Evolutionary conservation across 1,140 invertebrate genomes (phyloP), one percentile per base, ranked within the genome.

Genomic region (Meloidogyne floridensis): DNA sequence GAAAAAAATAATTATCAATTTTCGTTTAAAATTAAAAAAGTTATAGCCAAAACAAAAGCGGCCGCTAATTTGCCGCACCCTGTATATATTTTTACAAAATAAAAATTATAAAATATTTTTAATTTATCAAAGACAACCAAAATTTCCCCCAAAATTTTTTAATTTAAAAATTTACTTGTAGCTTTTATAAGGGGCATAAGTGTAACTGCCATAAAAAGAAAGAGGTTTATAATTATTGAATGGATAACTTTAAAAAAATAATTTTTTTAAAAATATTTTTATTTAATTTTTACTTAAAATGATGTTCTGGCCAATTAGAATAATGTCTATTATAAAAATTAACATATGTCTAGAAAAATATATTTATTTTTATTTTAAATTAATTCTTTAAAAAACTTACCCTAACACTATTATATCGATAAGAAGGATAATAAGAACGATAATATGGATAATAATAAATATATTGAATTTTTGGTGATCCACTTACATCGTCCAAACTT

Each of bases 241-340:
- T 47, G 77, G 77, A 51, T 79, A 79, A 79, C 77, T 79, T 32
- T 32, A 32, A 72, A 32, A 47, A 70, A 70, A 11, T 59, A 65
- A 77, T 32, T 32, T 32, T 32, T 32, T 32, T 56, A 51, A 53
- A 70, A 43, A 15, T 47, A 53, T 69, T 20, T 79, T n/a, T 18
- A 11, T 20, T n/a, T 11, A 78, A 47, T 11, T 47, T 47, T 43
- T 11, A 79, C 77, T 69, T 79, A 72, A 79, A 79, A 71, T 79
- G 77, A 53, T 79, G 77, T 51, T 79, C 77, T 69, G 77, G 77
- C 77, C 77, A 79, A 71, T 79, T 79, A 13, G 77, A 71, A 51
- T 72, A 79, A 47, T 79, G 77, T 65, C 65, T 42, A 72, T 79
- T 32, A 47, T 79, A 79, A 72, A 42, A 32, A 71, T 51, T 72